Conservation (phyloP, 2,797 vertebrate species). For the Crypturellus tataupa region DNA sequence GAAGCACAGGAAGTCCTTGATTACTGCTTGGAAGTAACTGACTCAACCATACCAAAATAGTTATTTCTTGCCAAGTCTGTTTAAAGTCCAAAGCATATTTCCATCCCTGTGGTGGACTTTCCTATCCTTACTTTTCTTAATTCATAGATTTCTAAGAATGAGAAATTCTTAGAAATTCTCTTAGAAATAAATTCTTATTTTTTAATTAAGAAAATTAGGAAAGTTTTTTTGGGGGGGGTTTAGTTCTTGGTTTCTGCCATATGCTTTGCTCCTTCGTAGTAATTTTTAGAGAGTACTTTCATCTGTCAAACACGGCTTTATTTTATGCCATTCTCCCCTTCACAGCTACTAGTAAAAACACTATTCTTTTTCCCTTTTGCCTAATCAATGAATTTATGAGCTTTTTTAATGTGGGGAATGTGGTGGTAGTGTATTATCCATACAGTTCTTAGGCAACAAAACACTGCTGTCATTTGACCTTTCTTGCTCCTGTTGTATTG, state of each 20-base stretch:
- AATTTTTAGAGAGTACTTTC: neutral
- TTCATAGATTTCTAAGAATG: neutral
- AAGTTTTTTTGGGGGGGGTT: neutral
- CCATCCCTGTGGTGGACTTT: neutral
- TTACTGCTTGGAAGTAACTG: conserved; percentile 28
- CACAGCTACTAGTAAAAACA: neutral
- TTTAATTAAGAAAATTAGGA: neutral
- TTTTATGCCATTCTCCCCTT: neutral
- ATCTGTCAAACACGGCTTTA: neutral
- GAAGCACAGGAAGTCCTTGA: conserved; percentile 43
- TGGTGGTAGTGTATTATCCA: neutral
- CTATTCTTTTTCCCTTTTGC: neutral
- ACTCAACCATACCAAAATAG: neutral
- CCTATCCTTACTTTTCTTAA: neutral
- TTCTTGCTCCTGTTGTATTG: neutral
- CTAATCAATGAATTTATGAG: neutral
- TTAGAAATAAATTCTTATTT: neutral
- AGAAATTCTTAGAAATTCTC: neutral
- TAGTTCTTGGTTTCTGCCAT: fast-evolving
- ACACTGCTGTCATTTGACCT: neutral
- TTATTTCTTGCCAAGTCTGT: neutral
- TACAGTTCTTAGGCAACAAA: neutral
- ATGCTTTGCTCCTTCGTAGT: neutral
- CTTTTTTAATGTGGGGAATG: neutral
- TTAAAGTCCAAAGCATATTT: neutral